A percentile compares a stretch with the other conserved stretches of the same genome.
Evolutionary conservation across 92 coral and sea anemone species (phyloP).

Genomic region (Porites rus): DNA sequence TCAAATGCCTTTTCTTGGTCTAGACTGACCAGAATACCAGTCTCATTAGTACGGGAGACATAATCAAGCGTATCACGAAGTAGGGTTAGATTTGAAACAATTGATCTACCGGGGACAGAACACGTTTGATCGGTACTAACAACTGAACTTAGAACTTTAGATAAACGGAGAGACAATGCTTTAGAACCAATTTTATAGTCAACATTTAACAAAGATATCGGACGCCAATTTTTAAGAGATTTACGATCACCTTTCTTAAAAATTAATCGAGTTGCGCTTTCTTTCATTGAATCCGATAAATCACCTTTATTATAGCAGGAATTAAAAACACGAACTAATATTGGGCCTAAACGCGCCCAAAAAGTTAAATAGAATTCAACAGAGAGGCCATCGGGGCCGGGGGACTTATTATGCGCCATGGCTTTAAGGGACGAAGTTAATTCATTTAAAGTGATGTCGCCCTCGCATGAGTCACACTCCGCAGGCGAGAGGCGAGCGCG

Average conservation of each 20-base stretch:
- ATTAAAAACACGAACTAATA: background rate
- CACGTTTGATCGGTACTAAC: constrained; percentile 10
- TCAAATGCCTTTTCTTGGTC: constrained; percentile 43
- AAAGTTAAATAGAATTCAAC: background rate
- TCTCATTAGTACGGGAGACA: background rate
- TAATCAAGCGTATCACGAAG: background rate
- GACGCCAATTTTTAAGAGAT: constrained; percentile 21
- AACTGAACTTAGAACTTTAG: background rate
- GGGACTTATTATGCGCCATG: background rate
- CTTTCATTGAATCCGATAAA: background rate
- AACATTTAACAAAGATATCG: background rate
- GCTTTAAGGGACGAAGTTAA: background rate
- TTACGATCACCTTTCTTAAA: background rate
- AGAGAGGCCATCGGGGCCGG: constrained; percentile 5
- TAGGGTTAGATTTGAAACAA: background rate
- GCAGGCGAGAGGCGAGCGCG: too few relatives aligned
- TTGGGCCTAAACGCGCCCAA: background rate
- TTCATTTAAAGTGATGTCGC: background rate
- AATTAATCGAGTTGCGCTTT: background rate
- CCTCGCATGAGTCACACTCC: background rate
- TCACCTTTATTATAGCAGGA: background rate
- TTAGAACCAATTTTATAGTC: constrained; percentile 17
- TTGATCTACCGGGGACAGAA: constrained; percentile 4
- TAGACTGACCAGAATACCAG: background rate
- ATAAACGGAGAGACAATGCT: background rate